Evolutionary conservation across 2,888 invertebrate species (phyloP).

Genomic region (Euproctis similis): DNA sequence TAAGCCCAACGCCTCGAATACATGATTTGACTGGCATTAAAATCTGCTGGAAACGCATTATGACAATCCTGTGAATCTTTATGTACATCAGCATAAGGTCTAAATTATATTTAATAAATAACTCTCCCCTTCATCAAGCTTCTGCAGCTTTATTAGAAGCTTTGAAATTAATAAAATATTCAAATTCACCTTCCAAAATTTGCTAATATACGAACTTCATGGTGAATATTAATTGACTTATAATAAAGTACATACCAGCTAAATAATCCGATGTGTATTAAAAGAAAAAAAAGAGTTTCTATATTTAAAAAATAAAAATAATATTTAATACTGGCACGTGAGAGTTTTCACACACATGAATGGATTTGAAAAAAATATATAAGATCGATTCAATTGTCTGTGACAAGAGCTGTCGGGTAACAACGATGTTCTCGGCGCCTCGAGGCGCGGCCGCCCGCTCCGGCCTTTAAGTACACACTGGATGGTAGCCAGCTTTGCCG

Average conservation of each 20-base stretch:
- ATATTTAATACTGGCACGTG: conserved; percentile 15
- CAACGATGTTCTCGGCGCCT: conserved; percentile 21
- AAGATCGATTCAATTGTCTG: conserved; percentile 19
- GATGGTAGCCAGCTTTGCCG: conserved; percentile 56
- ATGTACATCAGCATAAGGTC: too few relatives aligned
- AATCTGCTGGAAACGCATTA: conserved; percentile 18
- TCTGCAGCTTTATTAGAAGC: too few relatives aligned
- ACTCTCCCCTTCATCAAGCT: too few relatives aligned
- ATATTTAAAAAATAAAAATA: conserved; percentile 10
- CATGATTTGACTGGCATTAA: conserved; percentile 17
- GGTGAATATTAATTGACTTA: too few relatives aligned
- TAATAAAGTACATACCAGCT: conserved; percentile 29
- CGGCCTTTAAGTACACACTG: conserved; percentile 55
- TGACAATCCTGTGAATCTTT: conserved; percentile 15
- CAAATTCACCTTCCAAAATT: too few relatives aligned
- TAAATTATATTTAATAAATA: too few relatives aligned
- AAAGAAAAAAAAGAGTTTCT: conserved; percentile 15
- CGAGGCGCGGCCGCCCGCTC: conserved; percentile 39
- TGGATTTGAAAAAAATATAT: conserved; percentile 19
- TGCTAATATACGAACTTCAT: too few relatives aligned
- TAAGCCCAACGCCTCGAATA: conserved; percentile 11
- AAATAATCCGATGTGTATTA: too few relatives aligned
- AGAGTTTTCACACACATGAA: conserved; percentile 14
- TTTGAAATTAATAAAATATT: too few relatives aligned
- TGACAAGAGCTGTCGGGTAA: conserved; percentile 21